Evolutionary conservation across 2,797 vertebrate species (phyloP).

Genomic region (Sebastes itinus): DNA sequence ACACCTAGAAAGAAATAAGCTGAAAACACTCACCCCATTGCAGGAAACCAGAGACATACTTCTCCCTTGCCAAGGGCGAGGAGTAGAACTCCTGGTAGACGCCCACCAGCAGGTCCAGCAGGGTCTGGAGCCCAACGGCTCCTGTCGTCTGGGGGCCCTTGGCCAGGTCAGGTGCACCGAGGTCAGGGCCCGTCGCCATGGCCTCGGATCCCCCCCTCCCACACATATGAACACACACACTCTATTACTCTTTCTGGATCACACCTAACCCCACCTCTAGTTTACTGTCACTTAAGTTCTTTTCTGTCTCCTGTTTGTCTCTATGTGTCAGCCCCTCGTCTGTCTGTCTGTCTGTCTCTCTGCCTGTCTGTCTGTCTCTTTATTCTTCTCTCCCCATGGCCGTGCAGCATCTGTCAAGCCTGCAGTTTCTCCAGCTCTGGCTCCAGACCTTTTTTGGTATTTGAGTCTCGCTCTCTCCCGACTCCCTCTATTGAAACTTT

Average conservation of each 20-base stretch:
- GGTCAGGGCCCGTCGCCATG: slow-evolving; percentile 81
- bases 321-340: background rate
- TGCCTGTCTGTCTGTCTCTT: background rate
- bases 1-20: background rate
- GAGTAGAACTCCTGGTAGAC: slow-evolving; percentile 87
- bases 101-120: slow-evolving; percentile 88
- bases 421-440: slow-evolving; percentile 58
- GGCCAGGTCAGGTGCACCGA: slow-evolving; percentile 66
- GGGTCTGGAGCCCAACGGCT: slow-evolving; percentile 84
- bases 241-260: slow-evolving; percentile 7
- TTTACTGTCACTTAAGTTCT: slow-evolving; percentile 8
- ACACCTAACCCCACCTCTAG: background rate
- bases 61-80: slow-evolving; percentile 82
- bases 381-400: slow-evolving; percentile 21
- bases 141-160: slow-evolving; percentile 63
- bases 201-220: background rate
- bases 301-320: slow-evolving; percentile 13
- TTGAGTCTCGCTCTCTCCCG: slow-evolving; percentile 37
- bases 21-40: slow-evolving; percentile 85
- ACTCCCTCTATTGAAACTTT: slow-evolving; percentile 27
- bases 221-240: background rate
- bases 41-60: slow-evolving; percentile 85
- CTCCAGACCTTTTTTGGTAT: slow-evolving; percentile 80
- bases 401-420: slow-evolving; percentile 63
- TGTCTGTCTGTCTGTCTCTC: slow-evolving; percentile 16